Base-by-base conservation (phyloP, 2,888 invertebrate genomes). In the Corbicula japonica region DNA sequence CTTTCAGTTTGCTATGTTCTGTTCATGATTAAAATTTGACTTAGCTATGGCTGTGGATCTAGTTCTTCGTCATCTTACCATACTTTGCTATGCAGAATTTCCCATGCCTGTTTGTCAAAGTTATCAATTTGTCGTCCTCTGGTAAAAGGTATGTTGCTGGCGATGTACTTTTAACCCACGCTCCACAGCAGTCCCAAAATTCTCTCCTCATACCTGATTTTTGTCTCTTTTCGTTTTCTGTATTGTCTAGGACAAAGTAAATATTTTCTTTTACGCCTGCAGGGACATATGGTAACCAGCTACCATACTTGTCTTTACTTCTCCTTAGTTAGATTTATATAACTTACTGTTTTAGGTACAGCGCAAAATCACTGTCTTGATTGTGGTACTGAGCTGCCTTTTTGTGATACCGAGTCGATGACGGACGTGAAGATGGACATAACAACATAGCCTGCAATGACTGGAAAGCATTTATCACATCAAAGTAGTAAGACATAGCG, bases 131-230 rank as follows among this genome's bases (percentile, higher is more conserved):
- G 18, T 32, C 71, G 0, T 52, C 62, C 21, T 6, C 0, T 28
- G 62, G 34, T 15, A 71, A 10, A 12, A 4, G 23, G 35, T 62
- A 62, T 23, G 38, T n/a, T 62, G 71, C 23, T 18, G 62, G 52
- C 4, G 62, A 34, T 6, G 71, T 10, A 15, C 62, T 52, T 52
- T 50, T 52, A n/a, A 30, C 54, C 72, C 72, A 72, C 1, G 63
- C 34, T n/a, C 63, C 72, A 56, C 63, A 65, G n/a, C 58, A 56
- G 30, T 72, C 63, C 56, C 63, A 65, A 21, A 65, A 72, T 32
- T 63, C 72, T n/a, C 63, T 15, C 21, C 35, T 63, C 10, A 54
- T 15, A 10, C 63, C 65, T 6, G 54, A 6, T 23, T 46, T 26
- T 30, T 35, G n/a, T 12, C 63, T 35, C 6, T 63, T 6, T 3